Percentiles rank a stretch among this genome's conserved stretches.
Conservation (phyloP, 2,113 vertebrate species). For the western clawed frog (Xenopus tropicalis) region UCB_Xtro_10.0 CM004446.2:10816001-10816500, state of each 20-base stretch:
- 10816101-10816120: no score
- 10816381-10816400: slow-evolving; percentile 57
- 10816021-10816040: no score
- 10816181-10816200: no score
- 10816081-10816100: no score
- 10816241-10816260: not conserved
- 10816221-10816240: not conserved
- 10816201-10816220: no score
- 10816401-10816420: slow-evolving; percentile 56
- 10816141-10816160: no score
- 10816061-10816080: no score
- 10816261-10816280: not conserved
- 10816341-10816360: slow-evolving; percentile 72
- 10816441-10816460: slow-evolving; percentile 46
- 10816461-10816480: slow-evolving; percentile 79
- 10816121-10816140: no score
- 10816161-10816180: no score
- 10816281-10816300: slow-evolving; percentile 61
- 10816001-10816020: not conserved
- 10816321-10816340: slow-evolving; percentile 74
- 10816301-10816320: slow-evolving; percentile 63
- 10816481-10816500: slow-evolving; percentile 67
- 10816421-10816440: slow-evolving; percentile 65
- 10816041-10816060: no score
- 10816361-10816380: slow-evolving; percentile 63